Evolutionary conservation across 2,113 vertebrate genomes (phyloP).

Genomic region (Conger conger): DNA sequence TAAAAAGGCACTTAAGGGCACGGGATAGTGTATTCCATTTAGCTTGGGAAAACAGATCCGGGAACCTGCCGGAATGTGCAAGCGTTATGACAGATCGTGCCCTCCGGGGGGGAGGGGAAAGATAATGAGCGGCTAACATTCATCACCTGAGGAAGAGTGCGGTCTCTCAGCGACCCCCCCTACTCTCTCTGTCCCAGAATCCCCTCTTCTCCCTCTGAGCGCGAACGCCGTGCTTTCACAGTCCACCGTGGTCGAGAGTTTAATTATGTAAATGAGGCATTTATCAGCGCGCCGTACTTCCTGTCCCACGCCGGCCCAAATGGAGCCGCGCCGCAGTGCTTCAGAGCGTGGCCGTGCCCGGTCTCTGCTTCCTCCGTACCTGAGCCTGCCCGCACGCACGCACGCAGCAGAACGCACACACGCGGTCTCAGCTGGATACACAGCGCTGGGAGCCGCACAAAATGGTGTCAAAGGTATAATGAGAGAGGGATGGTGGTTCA

Average conservation of each 20-base stretch:
- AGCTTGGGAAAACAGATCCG: slow-evolving; percentile 13
- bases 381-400: background rate
- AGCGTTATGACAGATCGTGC: slow-evolving; percentile 29
- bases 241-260: background rate
- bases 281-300: background rate
- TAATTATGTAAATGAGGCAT: background rate
- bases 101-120: slow-evolving; percentile 15
- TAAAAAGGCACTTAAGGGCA: slow-evolving; percentile 15
- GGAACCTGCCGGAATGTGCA: slow-evolving; percentile 15
- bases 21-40: slow-evolving; percentile 24
- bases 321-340: background rate
- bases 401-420: too few relatives aligned
- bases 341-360: background rate
- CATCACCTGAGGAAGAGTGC: slow-evolving; percentile 28
- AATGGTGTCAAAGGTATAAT: background rate
- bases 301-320: background rate
- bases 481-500: background rate
- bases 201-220: background rate
- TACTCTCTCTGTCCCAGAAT: background rate
- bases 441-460: background rate
- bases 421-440: too few relatives aligned
- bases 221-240: background rate
- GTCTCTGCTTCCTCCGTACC: background rate
- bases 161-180: background rate
- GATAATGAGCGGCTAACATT: slow-evolving; percentile 26